Evolutionary conservation across 2,797 vertebrate species (phyloP), one percentile per base, ranked within the genome.

Genomic region (Poecilia velifera): DNA sequence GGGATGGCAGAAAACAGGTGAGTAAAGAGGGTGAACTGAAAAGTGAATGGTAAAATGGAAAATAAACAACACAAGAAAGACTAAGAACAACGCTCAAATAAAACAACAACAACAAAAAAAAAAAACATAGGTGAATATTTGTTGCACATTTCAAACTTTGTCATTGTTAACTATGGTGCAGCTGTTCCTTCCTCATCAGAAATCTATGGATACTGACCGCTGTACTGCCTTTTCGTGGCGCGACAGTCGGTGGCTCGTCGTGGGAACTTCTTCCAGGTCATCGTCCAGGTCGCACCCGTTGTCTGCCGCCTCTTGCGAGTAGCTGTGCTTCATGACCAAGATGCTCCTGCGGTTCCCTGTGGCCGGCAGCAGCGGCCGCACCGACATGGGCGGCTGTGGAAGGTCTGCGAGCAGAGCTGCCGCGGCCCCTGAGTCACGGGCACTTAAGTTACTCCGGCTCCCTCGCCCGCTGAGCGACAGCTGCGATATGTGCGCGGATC

Each of bases 241-340:
- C 90, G 98, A 97, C 81, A 99, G 97, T 95, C 98, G 96, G 96
- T 99, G 98, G 91, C 98, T 99, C 43, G 98, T 99, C 89, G 98
- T 99, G 77, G 98, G 98, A 92, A 99, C 97, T 82, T 99, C 98
- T 85, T 99, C 98, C n/a, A 99, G 95, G 94, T 99, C 98, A 0
- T 99, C 98, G 0, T 99, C 98, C 76, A 98, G 96, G 89, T 98
- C 98, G 14, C 98, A 97, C 72, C 96, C 94, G 77, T 92, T 92
- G 72, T 99, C 98, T 0, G 97, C 96, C 49, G 97, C 97, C 77
- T 98, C 98, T 89, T 99, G 98, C 2, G 98, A 98, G 93, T 99
- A 99, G 95, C 96, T 99, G 97, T 99, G 98, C 96, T 99, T 99
- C 98, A 99, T 99, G 91, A 99, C 98, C 82, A 99, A 95, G 93